Percentiles rank a stretch among this genome's conserved stretches.
Conservation (phyloP, 2,888 invertebrate genomes). For the Tachina grossa region DNA sequence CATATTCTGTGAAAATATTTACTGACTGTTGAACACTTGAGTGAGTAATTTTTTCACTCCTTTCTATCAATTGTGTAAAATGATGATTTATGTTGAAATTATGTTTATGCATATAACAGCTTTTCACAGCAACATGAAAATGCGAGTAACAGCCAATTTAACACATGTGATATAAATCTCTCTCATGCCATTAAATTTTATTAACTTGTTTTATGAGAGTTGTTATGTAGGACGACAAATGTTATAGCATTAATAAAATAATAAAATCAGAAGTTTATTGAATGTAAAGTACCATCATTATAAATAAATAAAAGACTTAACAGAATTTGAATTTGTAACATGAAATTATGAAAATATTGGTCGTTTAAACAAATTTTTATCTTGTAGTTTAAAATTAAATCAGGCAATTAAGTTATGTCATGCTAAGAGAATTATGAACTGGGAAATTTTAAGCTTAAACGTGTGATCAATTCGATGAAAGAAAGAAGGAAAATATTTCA, state of each 20-base stretch:
- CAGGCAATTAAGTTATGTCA: background rate
- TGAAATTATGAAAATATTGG: background rate
- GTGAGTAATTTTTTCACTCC: background rate
- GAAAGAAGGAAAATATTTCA: too few relatives aligned
- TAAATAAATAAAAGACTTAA: background rate
- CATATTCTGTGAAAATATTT: too few relatives aligned
- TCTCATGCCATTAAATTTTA: constrained; percentile 32
- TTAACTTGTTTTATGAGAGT: constrained; percentile 9
- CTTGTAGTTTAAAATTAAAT: background rate
- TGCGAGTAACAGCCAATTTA: background rate
- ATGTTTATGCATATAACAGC: background rate
- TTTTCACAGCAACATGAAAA: background rate
- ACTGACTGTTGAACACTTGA: background rate
- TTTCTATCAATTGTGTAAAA: constrained; percentile 13
- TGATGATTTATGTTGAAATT: constrained; percentile 24
- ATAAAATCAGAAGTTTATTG: constrained; percentile 60
- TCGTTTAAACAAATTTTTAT: background rate
- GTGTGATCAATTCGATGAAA: too few relatives aligned
- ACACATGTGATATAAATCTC: background rate
- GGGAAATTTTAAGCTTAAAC: too few relatives aligned
- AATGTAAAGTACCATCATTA: constrained; percentile 25
- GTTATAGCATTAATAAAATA: constrained; percentile 29
- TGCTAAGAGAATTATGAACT: too few relatives aligned
- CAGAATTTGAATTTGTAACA: constrained; percentile 8
- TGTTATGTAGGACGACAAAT: background rate